Percentiles rank a stretch among this genome's conserved stretches.
These are phyloP conservation scores for Terrapene triunguis DNA, from an alignment of 2,113 vertebrate genomes.

Conservation along the genomic window DNA sequence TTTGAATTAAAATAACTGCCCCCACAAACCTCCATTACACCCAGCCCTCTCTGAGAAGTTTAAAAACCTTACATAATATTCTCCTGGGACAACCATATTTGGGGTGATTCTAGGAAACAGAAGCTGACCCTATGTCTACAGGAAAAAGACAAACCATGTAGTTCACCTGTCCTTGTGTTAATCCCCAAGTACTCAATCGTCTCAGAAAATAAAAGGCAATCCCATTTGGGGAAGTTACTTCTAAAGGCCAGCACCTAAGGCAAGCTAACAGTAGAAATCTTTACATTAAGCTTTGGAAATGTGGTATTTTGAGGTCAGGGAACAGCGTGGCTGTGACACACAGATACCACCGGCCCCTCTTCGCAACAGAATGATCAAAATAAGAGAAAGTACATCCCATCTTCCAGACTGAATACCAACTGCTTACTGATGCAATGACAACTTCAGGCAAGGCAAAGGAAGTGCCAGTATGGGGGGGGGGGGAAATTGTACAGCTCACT, in stretches of 20 bases:
- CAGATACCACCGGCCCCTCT: not conserved
- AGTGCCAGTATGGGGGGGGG: conserved; percentile 42
- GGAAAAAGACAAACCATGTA: conserved; percentile 4
- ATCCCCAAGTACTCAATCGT: not conserved
- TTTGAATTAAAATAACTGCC: conserved; percentile 52
- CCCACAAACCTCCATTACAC: conserved; percentile 37
- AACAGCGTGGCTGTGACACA: not conserved
- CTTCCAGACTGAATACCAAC: conserved; percentile 7
- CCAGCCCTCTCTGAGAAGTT: conserved; percentile 57
- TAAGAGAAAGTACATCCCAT: not conserved
- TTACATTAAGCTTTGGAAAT: conserved; percentile 37
- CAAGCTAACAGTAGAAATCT: conserved; percentile 37
- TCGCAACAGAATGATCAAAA: not conserved
- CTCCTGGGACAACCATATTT: not conserved
- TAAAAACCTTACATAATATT: conserved; percentile 53
- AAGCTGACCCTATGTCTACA: conserved; percentile 69
- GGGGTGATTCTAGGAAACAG: conserved; percentile 62
- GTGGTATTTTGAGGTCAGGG: not conserved
- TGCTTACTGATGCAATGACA: conserved; percentile 23
- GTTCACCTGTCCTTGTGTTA: conserved; percentile 47
- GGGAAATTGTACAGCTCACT: not conserved
- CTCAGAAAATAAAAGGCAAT: conserved; percentile 70
- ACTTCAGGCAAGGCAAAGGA: conserved; percentile 61
- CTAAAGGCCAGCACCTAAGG: conserved; percentile 58
- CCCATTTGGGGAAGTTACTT: conserved; percentile 51